These are phyloP conservation scores for Hartigia nigra DNA, from an alignment of 2,888 invertebrate genomes.

Conservation along the genomic window DNA sequence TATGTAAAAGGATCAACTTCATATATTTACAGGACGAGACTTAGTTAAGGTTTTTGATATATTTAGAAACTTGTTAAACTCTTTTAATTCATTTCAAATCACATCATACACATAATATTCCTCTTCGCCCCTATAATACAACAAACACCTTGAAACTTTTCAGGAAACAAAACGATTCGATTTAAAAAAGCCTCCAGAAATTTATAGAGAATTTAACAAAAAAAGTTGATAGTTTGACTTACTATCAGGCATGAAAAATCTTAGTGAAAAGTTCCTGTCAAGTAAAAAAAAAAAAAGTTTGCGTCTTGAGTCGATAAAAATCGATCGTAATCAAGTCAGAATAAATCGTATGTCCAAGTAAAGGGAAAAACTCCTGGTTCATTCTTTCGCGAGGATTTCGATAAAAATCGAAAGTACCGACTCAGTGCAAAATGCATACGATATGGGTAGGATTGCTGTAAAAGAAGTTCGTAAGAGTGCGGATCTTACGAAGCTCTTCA, in stretches of 20 bases:
- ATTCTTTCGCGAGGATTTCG: not conserved
- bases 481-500: not conserved
- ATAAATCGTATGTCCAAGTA: not conserved
- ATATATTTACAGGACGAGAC: not conserved
- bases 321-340: not conserved
- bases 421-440: not conserved
- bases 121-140: not conserved
- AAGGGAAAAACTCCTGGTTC: not conserved
- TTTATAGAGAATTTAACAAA: not conserved
- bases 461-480: not conserved
- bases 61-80: not conserved
- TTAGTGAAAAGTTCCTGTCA: not conserved
- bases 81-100: not conserved
- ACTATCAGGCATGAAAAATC: not conserved
- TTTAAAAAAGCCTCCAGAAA: not conserved
- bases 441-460: not conserved
- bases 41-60: not conserved
- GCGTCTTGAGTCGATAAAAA: not conserved
- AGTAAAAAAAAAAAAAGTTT: not conserved
- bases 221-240: not conserved
- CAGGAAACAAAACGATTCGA: not conserved
- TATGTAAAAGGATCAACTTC: not conserved
- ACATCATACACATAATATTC: not conserved
- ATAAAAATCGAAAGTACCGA: not conserved
- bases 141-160: not conserved